phyloP scores from a whole-genome alignment of 2,113 vertebrate species.

The Oreochromis spilurus region DNA sequence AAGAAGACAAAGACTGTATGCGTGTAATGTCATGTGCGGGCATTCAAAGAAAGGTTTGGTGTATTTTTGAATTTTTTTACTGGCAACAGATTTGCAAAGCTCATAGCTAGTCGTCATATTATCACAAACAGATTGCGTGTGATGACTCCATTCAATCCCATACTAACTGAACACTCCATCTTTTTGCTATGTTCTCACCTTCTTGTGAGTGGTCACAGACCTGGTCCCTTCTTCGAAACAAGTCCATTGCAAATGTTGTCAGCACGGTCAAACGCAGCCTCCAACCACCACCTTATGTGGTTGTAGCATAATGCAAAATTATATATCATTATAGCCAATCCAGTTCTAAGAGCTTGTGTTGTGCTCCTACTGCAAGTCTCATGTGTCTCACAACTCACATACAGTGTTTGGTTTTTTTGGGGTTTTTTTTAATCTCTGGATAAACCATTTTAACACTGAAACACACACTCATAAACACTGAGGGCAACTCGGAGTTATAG shows the following conservation, averaged over 20 bases:
- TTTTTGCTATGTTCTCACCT: neutral
- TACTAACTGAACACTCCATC: neutral
- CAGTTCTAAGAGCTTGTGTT: neutral
- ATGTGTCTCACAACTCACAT: neutral
- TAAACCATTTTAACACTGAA: neutral
- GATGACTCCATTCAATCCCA: accelerated
- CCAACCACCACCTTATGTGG: neutral
- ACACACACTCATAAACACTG: neutral
- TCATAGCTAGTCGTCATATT: neutral
- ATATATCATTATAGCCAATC: neutral
- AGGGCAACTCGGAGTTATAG: neutral
- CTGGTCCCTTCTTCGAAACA: neutral
- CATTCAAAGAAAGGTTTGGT: neutral
- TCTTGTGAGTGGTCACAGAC: neutral
- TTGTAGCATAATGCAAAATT: neutral
- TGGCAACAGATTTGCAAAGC: neutral
- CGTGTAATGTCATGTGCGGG: accelerated
- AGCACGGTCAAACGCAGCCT: neutral
- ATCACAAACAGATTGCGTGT: neutral
- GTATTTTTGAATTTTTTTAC: neutral
- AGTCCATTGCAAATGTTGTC: neutral
- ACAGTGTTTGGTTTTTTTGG: neutral
- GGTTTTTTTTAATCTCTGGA: neutral
- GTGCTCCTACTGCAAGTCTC: neutral
- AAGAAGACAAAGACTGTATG: neutral